Conservation (phyloP, 2,888 invertebrate genomes). For the Blera fallax region DNA sequence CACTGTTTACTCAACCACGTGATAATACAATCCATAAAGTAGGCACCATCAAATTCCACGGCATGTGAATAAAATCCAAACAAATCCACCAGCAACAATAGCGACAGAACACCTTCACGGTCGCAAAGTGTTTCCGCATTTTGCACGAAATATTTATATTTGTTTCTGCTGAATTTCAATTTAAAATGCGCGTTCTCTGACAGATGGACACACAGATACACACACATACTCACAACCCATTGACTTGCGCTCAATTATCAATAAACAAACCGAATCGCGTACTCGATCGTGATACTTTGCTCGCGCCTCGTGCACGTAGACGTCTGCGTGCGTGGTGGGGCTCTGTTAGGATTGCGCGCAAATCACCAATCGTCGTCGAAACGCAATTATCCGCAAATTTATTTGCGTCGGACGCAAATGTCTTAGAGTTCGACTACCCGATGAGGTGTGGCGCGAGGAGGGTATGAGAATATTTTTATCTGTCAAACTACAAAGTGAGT, state of each 20-base stretch:
- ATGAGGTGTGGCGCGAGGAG: neutral
- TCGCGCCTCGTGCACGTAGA: neutral
- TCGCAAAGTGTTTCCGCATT: slow-evolving; percentile 55
- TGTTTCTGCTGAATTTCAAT: slow-evolving; percentile 57
- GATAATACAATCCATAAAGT: neutral
- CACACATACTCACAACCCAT: slow-evolving; percentile 17
- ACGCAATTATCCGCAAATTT: slow-evolving; percentile 55
- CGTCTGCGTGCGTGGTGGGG: neutral
- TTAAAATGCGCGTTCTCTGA: slow-evolving; percentile 9
- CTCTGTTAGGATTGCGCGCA: slow-evolving; percentile 18
- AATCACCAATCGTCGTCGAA: slow-evolving; percentile 25
- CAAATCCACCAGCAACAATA: neutral
- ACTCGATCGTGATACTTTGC: slow-evolving; percentile 37
- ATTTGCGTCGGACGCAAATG: slow-evolving; percentile 50
- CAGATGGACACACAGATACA: neutral
- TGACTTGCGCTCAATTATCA: slow-evolving; percentile 56
- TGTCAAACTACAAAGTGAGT: slow-evolving; percentile 20
- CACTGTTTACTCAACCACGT: slow-evolving; percentile 1
- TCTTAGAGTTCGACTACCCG: slow-evolving; percentile 16
- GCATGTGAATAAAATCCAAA: neutral
- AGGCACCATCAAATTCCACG: neutral
- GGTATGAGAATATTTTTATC: slow-evolving; percentile 27
- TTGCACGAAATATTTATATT: slow-evolving; percentile 21
- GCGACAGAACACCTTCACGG: neutral
- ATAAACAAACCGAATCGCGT: slow-evolving; percentile 65